Conservation (phyloP, 2,888 invertebrate genomes). For the Zhengitettix transpicula region DNA sequence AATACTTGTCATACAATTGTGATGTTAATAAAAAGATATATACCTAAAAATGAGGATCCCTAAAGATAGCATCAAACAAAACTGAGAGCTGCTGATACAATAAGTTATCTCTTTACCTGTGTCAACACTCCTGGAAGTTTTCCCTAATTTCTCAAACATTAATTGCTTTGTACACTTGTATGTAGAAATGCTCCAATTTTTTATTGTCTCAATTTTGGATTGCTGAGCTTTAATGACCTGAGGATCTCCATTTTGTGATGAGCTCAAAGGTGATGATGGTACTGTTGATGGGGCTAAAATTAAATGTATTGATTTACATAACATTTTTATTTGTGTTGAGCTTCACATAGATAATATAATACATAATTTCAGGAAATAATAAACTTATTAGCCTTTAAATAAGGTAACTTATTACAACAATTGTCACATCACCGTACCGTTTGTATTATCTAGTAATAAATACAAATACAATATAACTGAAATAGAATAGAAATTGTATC, state of each 20-base stretch:
- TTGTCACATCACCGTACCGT: too few species aligned
- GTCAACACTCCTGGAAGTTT: conserved; percentile 77
- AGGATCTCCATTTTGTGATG: conserved; percentile 45
- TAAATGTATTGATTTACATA: neutral
- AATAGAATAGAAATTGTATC: too few species aligned
- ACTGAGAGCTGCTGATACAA: neutral
- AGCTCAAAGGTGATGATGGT: conserved; percentile 33
- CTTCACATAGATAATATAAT: neutral
- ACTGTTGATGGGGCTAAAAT: conserved; percentile 16
- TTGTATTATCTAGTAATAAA: too few species aligned
- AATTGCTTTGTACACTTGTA: conserved; percentile 96
- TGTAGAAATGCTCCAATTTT: conserved; percentile 94
- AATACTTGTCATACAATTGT: too few species aligned
- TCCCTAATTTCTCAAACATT: conserved; percentile 90
- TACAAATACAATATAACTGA: too few species aligned
- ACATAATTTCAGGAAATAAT: too few species aligned
- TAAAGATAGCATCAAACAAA: neutral
- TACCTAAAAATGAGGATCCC: too few species aligned
- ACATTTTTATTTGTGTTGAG: neutral
- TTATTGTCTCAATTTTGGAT: conserved; percentile 79
- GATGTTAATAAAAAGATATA: too few species aligned
- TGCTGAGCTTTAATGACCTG: conserved; percentile 38
- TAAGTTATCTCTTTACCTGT: conserved; percentile 36
- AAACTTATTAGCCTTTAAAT: too few species aligned
- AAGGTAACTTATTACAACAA: too few species aligned